phyloP scores from a whole-genome alignment of 1,140 invertebrate species.

The Polyergus mexicanus region DNA sequence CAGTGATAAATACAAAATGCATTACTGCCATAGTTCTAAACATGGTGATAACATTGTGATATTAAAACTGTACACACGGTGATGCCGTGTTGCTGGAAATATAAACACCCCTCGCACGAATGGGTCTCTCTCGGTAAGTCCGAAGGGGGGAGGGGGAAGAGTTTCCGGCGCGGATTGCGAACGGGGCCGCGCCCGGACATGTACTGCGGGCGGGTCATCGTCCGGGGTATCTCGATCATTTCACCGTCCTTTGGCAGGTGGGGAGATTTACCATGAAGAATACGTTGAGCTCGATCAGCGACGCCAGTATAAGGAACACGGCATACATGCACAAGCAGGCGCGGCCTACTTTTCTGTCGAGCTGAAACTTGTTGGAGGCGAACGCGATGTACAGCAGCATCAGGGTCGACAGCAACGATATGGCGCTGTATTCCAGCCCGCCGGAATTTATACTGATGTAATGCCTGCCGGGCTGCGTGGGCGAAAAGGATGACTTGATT shows the following conservation, averaged over 20 bases:
- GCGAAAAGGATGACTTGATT: conserved; percentile 92
- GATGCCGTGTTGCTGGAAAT: conserved; percentile 65
- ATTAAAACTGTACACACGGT: conserved; percentile 70
- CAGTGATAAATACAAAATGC: conserved; percentile 67
- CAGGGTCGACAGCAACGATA: conserved; percentile 92
- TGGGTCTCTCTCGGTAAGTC: conserved; percentile 64
- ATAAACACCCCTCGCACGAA: conserved; percentile 71
- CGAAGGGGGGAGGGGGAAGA: background rate
- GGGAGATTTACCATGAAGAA: conserved; percentile 95
- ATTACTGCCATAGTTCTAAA: conserved; percentile 55
- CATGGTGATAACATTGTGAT: conserved; percentile 55
- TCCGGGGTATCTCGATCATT: conserved; percentile 73
- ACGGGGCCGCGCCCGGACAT: conserved; percentile 60
- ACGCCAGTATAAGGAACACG: conserved; percentile 92
- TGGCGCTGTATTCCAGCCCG: conserved; percentile 93
- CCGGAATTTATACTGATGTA: conserved; percentile 93
- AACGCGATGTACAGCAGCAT: conserved; percentile 92
- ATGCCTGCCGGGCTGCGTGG: conserved; percentile 89
- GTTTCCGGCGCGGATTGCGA: conserved; percentile 50
- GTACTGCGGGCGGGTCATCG: conserved; percentile 62
- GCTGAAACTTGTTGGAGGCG: conserved; percentile 92
- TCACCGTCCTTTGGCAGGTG: conserved; percentile 89
- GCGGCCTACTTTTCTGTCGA: conserved; percentile 92
- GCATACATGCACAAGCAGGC: conserved; percentile 93
- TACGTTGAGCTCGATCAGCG: conserved; percentile 94